Conservation (phyloP, 2,797 vertebrate genomes). For the Falco concolor region DNA sequence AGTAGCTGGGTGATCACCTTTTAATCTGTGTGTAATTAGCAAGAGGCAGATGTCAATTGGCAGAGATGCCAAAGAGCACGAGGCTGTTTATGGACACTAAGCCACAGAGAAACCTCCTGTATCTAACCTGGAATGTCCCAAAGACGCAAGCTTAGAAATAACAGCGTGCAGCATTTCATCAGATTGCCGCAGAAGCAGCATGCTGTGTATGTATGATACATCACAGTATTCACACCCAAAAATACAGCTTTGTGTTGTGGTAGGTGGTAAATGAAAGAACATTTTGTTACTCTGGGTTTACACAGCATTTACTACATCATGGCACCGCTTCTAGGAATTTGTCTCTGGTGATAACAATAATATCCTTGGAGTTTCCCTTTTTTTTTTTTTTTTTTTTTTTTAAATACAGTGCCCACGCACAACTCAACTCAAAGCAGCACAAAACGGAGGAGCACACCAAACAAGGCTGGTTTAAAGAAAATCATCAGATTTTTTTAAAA, state of each 20-base stretch:
- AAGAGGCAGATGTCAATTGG: not conserved
- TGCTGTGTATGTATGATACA: rapidly evolving
- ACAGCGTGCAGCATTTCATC: not conserved
- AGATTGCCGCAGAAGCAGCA: not conserved
- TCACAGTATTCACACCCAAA: not conserved
- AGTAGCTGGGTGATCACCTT: conserved; percentile 8
- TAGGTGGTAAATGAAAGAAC: not conserved
- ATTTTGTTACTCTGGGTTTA: not conserved
- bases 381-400: not conserved
- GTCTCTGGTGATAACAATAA: not conserved
- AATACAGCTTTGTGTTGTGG: not conserved
- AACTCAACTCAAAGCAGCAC: not conserved
- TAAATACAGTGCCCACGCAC: not conserved
- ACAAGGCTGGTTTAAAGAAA: not conserved
- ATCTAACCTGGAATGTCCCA: not conserved
- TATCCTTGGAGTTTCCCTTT: not conserved
- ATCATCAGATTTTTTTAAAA: not conserved
- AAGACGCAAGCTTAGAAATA: not conserved
- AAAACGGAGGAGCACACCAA: not conserved
- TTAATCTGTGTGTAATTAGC: not conserved
- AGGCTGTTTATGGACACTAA: not conserved
- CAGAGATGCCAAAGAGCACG: not conserved
- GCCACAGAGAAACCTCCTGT: conserved; percentile 1
- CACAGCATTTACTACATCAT: not conserved
- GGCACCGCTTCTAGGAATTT: not conserved